A percentile compares a stretch with the other conserved stretches of the same genome.
Evolutionary conservation across 2,888 invertebrate genomes (phyloP).

Genomic region (Atrina japonica): DNA sequence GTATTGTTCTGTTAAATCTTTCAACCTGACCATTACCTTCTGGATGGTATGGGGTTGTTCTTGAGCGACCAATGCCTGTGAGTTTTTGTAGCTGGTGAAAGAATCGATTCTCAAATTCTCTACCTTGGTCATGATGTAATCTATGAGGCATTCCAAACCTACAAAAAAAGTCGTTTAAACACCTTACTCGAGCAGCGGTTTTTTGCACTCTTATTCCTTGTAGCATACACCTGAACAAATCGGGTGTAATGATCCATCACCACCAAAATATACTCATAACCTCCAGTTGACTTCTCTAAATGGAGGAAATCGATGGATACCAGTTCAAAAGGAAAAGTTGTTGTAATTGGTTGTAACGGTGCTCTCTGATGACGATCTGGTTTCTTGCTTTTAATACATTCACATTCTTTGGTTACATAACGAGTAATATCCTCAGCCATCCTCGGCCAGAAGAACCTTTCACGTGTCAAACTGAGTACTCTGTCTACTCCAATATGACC

Average conservation of each 20-base stretch:
- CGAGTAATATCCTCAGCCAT: too few relatives aligned
- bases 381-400: too few relatives aligned
- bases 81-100: constrained; percentile 45
- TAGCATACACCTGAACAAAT: constrained; percentile 48
- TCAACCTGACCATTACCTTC: constrained; percentile 49
- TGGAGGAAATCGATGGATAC: constrained; percentile 50
- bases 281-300: constrained; percentile 45
- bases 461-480: constrained; percentile 38
- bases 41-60: constrained; percentile 55
- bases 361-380: constrained; percentile 4
- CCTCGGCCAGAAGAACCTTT: constrained; percentile 52
- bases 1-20: constrained; percentile 47
- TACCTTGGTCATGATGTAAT: constrained; percentile 53
- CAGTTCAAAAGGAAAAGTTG: constrained; percentile 45
- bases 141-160: constrained; percentile 48
- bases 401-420: too few relatives aligned
- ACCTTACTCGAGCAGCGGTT: constrained; percentile 48
- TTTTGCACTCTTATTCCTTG: constrained; percentile 40
- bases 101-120: constrained; percentile 53
- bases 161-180: constrained; percentile 47
- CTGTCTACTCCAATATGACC: constrained; percentile 48
- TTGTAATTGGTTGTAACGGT: constrained; percentile 34
- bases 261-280: constrained; percentile 50
- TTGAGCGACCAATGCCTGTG: constrained; percentile 34
- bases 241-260: constrained; percentile 50